Base-by-base conservation (phyloP, 2,888 invertebrate genomes). In the Xestobium rufovillosum region DNA sequence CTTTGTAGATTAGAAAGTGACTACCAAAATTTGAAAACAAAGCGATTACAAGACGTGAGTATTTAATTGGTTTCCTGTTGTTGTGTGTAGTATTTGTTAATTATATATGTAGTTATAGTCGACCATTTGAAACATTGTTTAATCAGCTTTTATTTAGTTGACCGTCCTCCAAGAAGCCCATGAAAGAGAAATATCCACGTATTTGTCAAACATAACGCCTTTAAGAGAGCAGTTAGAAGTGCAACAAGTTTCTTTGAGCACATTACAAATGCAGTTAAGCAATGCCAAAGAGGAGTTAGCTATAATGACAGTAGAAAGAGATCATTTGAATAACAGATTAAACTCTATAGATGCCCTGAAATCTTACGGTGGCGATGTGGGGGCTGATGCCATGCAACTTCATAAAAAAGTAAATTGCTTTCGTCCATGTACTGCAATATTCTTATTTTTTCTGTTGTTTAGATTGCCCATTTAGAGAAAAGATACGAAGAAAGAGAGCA, bases 41-140 rank as follows among this genome's bases (percentile, higher is more conserved):
- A 86, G 59, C 71, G 86, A 35, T 70, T 87, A 51, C 80, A 83
- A 60, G 87, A 87, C 67, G 80, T 87, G 63, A 81, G 83, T 72
- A 47, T 63, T 52, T 15, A 34, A n/a, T 39, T 29, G 26, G 14
- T n/a, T 19, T 19, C 23, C 23, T n/a, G 8, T 13, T 34, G 12
- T 38, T 11, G 8, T 6, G 2, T 15, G 15, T 6, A 14, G 9
- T 34, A 39, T 17, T 34, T 15, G 19, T 16, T 4, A 15, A 17
- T 14, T n/a, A 29, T 19, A 16, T 26, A 31, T 4, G 11, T 3
- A 19, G 2, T 15, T 25, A 28, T 34, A 36, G 11, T 3, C 38
- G 15, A n/a, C 23, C 23, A 8, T 19, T 19, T 8, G 23, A 19
- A n/a, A 6, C n/a, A 8, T 19, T 19, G 6, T 8, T 6, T 8